These are phyloP conservation scores for Sebastes fasciatus DNA, from an alignment of 2,113 vertebrate species.

Conservation along the genomic window DNA sequence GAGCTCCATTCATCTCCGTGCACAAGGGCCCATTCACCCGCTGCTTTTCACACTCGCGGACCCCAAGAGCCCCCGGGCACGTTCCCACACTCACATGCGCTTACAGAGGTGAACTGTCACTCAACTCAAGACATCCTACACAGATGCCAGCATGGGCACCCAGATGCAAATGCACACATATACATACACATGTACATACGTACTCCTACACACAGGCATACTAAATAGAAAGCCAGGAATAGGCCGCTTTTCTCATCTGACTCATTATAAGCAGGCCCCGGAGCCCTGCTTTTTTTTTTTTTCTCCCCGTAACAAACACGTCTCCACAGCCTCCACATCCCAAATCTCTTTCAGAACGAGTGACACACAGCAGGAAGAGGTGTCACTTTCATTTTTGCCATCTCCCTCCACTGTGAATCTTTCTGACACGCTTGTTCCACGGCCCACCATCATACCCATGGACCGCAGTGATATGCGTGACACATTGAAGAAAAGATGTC, in stretches of 20 bases:
- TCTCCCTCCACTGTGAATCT: constrained; percentile 52
- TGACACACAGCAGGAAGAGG: constrained; percentile 66
- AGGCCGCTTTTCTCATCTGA: constrained; percentile 61
- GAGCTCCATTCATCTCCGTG: constrained; percentile 76
- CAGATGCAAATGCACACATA: constrained; percentile 46
- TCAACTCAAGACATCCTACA: constrained; percentile 54
- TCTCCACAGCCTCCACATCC: constrained; percentile 43
- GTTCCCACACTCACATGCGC: constrained; percentile 49
- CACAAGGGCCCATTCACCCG: constrained; percentile 81
- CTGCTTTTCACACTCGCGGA: constrained; percentile 67
- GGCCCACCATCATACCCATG: constrained; percentile 32
- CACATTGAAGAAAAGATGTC: constrained; percentile 34
- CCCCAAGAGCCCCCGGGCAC: constrained; percentile 42
- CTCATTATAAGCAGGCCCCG: constrained; percentile 67
- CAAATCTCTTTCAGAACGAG: constrained; percentile 57
- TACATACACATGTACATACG: constrained; percentile 6
- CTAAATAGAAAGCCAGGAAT: constrained; percentile 54
- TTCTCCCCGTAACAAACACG: constrained; percentile 18
- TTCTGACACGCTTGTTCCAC: constrained; percentile 48
- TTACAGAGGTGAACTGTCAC: constrained; percentile 69
- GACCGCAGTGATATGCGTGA: constrained; percentile 39
- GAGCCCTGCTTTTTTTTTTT: constrained; percentile 27
- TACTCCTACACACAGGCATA: constrained; percentile 39
- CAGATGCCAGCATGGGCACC: constrained; percentile 46
- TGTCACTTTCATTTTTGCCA: constrained; percentile 63